Evolutionary conservation across 2,797 vertebrate genomes (phyloP), one percentile per base, ranked within the genome.

Genomic region (Chelon auratus): DNA sequence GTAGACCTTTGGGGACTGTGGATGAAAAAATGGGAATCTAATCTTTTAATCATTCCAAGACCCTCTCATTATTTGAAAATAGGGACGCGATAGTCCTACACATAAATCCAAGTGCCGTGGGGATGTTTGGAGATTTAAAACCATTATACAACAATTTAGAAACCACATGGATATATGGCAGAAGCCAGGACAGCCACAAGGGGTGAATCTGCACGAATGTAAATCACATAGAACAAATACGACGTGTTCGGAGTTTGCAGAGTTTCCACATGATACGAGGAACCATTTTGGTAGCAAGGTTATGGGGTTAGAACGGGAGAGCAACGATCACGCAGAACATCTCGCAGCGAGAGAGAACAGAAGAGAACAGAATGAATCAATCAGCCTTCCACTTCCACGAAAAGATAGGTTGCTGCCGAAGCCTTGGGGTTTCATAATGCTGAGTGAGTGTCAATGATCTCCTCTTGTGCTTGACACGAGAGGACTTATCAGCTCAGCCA

Each of bases 401-500:
- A 93, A 85, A 82, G 74, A 67, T 43, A 42, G 78, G 75, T 75
- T 81, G 58, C 81, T 84, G 66, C 67, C 10, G 64, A 80, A 79
- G 74, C 60, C 61, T 65, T 65, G 20, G 56, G 47, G 77, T 93
- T 95, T 94, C 93, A 93, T 90, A 94, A 94, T 67, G 56, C 60
- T 67, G 42, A 39, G 65, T 6, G 72, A 88, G 86, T 92, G 93
- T 94, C 93, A 94, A 85, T 93, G 91, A 90, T 94, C 93, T 87
- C 87, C 78, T 55, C 81, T 69, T 76, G 61, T 91, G 91, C 92
- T 94, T 92, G 89, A 93, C 88, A 81, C 86, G 12, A 71, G 87
- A 65, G 62, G 64, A 73, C 80, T 94, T 94, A 94, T 94, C 93
- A 80, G 77, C 80, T 88, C 75, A 69, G 82, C 84, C 88, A 91